Conservation (phyloP, 1,140 invertebrate genomes). For the Capitella teleta region DNA sequence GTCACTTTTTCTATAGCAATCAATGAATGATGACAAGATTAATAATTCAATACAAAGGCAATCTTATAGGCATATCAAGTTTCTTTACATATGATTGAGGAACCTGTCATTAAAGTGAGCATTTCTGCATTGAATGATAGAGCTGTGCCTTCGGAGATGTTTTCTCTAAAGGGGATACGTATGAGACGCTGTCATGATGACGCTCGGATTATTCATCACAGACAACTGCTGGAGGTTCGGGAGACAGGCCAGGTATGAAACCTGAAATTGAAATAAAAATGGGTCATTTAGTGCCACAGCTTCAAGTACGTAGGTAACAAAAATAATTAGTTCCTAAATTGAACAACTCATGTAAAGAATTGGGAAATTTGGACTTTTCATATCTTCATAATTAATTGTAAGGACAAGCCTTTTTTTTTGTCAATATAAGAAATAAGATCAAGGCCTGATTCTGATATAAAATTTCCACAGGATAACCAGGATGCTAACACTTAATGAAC, state of each 20-base stretch:
- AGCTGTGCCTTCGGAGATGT: background rate
- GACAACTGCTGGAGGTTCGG: constrained; percentile 65
- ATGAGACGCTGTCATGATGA: constrained; percentile 40
- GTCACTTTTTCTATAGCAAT: background rate
- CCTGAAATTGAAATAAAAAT: constrained; percentile 41
- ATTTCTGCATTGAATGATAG: background rate
- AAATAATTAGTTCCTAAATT: background rate
- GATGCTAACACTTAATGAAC: too few relatives aligned
- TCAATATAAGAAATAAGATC: too few relatives aligned
- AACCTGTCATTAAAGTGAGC: background rate
- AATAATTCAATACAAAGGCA: background rate
- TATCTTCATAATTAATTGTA: too few relatives aligned
- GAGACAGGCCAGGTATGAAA: constrained; percentile 66
- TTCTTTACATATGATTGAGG: background rate
- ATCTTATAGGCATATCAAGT: background rate
- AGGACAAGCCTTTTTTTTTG: too few relatives aligned
- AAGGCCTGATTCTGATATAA: too few relatives aligned
- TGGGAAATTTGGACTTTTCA: too few relatives aligned
- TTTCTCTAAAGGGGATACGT: background rate
- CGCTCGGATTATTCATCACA: constrained; percentile 75
- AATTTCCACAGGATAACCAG: too few relatives aligned
- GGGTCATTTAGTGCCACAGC: background rate
- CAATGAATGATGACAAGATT: background rate
- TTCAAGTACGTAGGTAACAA: background rate
- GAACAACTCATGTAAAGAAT: background rate